These are phyloP conservation scores for Ecliptopera silaceata DNA, from an alignment of 2,888 invertebrate genomes.

Conservation along the genomic window DNA sequence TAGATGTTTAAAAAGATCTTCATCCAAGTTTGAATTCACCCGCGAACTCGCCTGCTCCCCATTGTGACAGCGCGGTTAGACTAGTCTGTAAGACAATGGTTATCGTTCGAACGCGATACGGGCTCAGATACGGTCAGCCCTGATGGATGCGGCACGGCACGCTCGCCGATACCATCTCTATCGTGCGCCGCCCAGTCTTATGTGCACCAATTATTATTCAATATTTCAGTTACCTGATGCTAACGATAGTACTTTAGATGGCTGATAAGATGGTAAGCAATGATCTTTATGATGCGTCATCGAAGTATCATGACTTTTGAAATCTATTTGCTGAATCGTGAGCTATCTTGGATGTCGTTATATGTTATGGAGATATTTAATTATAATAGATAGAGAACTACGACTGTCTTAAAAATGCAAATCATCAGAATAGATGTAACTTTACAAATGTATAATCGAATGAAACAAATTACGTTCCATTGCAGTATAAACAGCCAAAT, in stretches of 20 bases:
- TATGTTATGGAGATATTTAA: background rate
- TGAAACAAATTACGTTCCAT: no score
- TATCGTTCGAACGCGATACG: slow-evolving; percentile 72
- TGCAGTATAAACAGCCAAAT: background rate
- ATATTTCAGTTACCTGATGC: slow-evolving; percentile 53
- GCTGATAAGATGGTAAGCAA: slow-evolving; percentile 11
- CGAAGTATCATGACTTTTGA: slow-evolving; percentile 15
- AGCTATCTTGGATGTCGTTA: background rate
- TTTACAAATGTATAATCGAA: no score
- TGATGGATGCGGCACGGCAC: slow-evolving; percentile 82
- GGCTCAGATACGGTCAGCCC: slow-evolving; percentile 61
- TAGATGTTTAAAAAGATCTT: slow-evolving; percentile 3
- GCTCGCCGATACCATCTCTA: slow-evolving; percentile 73
- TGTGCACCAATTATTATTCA: slow-evolving; percentile 81
- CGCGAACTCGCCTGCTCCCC: slow-evolving; percentile 21
- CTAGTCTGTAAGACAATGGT: slow-evolving; percentile 66
- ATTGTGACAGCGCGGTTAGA: slow-evolving; percentile 26
- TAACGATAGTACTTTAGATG: slow-evolving; percentile 29
- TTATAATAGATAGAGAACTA: no score
- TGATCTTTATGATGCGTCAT: slow-evolving; percentile 23
- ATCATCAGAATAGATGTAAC: no score
- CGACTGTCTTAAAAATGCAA: no score
- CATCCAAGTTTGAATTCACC: slow-evolving; percentile 29
- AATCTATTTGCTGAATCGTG: slow-evolving; percentile 14
- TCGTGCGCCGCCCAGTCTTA: slow-evolving; percentile 59